Evolutionary conservation across 2,113 vertebrate genomes (phyloP).

Genomic region (Trichechus manatus): DNA sequence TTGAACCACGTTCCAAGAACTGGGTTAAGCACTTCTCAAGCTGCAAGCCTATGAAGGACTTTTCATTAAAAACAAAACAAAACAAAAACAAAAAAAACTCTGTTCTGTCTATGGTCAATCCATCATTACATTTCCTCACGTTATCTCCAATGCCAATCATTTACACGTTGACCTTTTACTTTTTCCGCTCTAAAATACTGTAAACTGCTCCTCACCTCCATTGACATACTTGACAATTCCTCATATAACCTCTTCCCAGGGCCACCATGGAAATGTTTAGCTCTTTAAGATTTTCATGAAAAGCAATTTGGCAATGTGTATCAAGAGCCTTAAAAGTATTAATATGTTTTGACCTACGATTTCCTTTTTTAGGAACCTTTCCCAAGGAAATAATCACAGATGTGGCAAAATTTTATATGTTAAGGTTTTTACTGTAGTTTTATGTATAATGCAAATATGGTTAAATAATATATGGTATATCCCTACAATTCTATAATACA

Average conservation of each 20-base stretch:
- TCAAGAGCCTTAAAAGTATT: background rate
- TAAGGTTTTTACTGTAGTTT: background rate
- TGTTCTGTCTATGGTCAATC: background rate
- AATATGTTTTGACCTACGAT: background rate
- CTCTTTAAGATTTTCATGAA: background rate
- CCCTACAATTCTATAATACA: background rate
- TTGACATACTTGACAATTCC: background rate
- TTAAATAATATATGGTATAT: background rate
- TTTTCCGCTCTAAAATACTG: background rate
- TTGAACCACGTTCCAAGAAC: background rate
- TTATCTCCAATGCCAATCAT: background rate
- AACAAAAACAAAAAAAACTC: background rate
- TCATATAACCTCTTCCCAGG: background rate
- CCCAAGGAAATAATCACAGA: slow-evolving; percentile 24
- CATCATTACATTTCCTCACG: background rate
- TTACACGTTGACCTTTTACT: background rate
- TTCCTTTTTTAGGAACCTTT: background rate
- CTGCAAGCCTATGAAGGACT: background rate
- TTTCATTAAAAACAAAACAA: background rate
- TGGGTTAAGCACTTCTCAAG: background rate
- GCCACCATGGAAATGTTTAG: background rate
- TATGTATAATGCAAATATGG: slow-evolving; percentile 18
- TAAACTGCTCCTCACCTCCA: background rate
- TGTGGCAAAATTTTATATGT: background rate
- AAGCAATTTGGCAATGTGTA: background rate